Evolutionary conservation across 2,797 vertebrate genomes (phyloP).

Genomic region (Oreortyx pictus): DNA sequence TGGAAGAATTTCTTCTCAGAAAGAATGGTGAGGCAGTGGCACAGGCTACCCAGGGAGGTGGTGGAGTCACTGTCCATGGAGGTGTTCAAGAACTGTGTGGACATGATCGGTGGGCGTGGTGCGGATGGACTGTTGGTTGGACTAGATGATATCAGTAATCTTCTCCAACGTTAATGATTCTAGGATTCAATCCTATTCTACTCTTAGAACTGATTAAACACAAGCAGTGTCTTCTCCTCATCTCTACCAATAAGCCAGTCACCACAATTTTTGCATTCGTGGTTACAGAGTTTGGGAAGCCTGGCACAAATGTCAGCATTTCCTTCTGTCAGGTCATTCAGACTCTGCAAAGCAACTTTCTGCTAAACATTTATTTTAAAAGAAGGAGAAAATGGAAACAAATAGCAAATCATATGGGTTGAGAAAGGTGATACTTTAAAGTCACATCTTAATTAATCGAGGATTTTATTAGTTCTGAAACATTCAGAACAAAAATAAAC

Average conservation of each 20-base stretch:
- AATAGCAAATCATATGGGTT: background rate
- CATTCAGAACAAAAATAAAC: background rate
- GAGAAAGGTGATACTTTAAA: background rate
- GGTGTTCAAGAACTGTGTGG: too few relatives aligned
- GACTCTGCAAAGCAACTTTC: background rate
- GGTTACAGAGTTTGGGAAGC: background rate
- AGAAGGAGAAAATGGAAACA: background rate
- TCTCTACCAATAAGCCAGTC: slow-evolving; percentile 3
- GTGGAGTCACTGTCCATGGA: too few relatives aligned
- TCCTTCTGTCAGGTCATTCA: background rate
- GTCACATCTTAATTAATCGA: background rate
- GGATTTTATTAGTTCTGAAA: background rate
- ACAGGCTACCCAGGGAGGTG: too few relatives aligned
- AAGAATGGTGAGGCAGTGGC: too few relatives aligned
- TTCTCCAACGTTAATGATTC: too few relatives aligned
- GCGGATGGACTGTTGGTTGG: too few relatives aligned
- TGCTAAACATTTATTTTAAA: background rate
- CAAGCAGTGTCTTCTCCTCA: background rate
- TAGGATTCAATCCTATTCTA: too few relatives aligned
- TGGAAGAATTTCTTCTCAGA: too few relatives aligned
- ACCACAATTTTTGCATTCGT: background rate
- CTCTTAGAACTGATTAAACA: background rate
- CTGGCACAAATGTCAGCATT: background rate
- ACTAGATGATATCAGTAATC: too few relatives aligned
- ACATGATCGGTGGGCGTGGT: too few relatives aligned